phyloP scores from a whole-genome alignment of 30 jellyfish, hydroid and myxozoan species.

The Aurelia sp. region DNA sequence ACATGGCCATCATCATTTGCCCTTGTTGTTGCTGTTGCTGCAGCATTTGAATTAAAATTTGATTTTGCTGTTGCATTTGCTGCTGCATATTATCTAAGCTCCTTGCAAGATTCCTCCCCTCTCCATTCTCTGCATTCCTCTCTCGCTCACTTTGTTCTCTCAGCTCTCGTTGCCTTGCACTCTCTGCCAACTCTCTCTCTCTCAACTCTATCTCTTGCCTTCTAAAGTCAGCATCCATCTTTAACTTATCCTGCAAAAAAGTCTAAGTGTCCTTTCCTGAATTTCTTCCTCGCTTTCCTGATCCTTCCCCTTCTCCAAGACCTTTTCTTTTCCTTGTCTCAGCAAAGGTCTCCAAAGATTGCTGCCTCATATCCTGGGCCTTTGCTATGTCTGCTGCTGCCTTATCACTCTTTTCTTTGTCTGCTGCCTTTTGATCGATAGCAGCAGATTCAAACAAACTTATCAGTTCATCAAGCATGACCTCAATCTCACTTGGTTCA shows the following conservation, averaged over 20 bases:
- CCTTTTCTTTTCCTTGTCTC: neutral
- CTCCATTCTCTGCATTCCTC: neutral
- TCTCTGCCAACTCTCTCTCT: neutral
- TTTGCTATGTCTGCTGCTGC: neutral
- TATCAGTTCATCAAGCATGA: constrained; percentile 10
- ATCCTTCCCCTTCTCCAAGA: neutral
- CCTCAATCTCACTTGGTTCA: neutral
- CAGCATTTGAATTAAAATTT: neutral
- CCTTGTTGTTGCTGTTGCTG: neutral
- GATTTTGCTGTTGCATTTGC: neutral
- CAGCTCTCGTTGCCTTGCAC: neutral
- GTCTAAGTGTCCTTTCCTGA: neutral
- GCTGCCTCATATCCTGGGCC: neutral
- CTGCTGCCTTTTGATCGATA: too few relatives aligned
- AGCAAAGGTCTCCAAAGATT: neutral
- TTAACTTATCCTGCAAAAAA: neutral
- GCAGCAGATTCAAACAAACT: neutral
- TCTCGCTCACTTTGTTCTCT: neutral
- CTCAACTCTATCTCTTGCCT: neutral
- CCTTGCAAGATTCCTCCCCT: neutral
- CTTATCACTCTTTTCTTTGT: too few relatives aligned
- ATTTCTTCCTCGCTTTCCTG: neutral
- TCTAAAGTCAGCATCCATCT: neutral
- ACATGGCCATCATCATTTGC: neutral
- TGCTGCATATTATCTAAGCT: too few relatives aligned